phyloP scores from a whole-genome alignment of 2,797 vertebrate genomes.

The Epinephelus coioides region DNA sequence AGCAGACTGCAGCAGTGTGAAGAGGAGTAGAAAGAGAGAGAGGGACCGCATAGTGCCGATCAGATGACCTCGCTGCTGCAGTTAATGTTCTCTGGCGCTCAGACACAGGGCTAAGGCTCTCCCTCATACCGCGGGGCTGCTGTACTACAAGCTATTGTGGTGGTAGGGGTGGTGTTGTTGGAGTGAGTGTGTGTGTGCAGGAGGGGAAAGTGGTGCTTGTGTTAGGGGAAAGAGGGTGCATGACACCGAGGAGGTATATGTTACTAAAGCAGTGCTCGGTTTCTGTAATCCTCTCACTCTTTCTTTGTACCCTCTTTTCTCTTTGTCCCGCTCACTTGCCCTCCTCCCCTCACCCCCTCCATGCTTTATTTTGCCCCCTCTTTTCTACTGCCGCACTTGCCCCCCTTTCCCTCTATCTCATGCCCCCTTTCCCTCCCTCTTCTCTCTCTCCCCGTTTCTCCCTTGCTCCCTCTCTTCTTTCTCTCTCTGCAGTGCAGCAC shows the following conservation, averaged over 20 bases:
- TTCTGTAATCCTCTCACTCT: slow-evolving; percentile 39
- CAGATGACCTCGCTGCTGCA: slow-evolving; percentile 86
- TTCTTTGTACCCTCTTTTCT: slow-evolving; percentile 43
- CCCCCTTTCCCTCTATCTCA: slow-evolving; percentile 68
- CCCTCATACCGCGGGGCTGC: slow-evolving; percentile 65
- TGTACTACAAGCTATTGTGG: slow-evolving; percentile 78
- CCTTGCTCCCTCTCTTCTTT: slow-evolving; percentile 73
- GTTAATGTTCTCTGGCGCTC: slow-evolving; percentile 84
- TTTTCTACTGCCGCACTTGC: slow-evolving; percentile 68
- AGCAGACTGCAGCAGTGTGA: slow-evolving; percentile 78
- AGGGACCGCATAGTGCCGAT: slow-evolving; percentile 79
- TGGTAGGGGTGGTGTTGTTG: slow-evolving; percentile 42
- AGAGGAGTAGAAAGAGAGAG: slow-evolving; percentile 53
- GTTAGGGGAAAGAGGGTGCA: slow-evolving; percentile 26
- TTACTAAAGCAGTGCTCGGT: slow-evolving; percentile 45
- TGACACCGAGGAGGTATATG: slow-evolving; percentile 49
- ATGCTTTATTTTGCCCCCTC: slow-evolving; percentile 34
- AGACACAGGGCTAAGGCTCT: slow-evolving; percentile 78
- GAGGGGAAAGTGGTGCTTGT: slow-evolving; percentile 32
- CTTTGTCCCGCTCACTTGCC: slow-evolving; percentile 50
- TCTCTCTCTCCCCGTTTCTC: slow-evolving; percentile 46
- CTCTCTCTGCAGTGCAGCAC: slow-evolving; percentile 87
- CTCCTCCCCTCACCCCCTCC: slow-evolving; percentile 37
- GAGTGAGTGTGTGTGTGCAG: slow-evolving; percentile 36
- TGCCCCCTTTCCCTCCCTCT: slow-evolving; percentile 66